Conservation (phyloP, 2,797 vertebrate species). For the Petrocephalus schoutedeni region DNA sequence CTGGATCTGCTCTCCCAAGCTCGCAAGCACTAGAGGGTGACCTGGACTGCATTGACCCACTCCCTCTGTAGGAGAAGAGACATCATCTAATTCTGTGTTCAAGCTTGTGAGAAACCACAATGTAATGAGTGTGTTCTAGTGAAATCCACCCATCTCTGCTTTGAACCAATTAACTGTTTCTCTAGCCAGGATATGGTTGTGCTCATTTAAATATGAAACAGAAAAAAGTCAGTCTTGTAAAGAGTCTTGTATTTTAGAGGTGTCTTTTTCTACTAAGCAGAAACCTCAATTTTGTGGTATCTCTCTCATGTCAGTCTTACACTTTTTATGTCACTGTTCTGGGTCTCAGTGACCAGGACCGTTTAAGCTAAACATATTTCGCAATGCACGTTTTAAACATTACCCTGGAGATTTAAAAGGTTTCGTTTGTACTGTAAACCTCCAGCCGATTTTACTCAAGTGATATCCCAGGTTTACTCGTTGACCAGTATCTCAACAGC, state of each 20-base stretch:
- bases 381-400: constrained; percentile 6
- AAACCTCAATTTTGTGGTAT: constrained; percentile 5
- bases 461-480: not conserved
- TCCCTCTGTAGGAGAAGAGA: not conserved
- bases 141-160: constrained; percentile 25
- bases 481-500: not conserved
- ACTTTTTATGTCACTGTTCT: not conserved
- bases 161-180: constrained; percentile 12
- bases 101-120: constrained; percentile 56
- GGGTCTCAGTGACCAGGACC: not conserved
- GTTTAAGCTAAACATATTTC: constrained; percentile 12
- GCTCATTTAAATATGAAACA: constrained; percentile 26
- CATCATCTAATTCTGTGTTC: constrained; percentile 22
- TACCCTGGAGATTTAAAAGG: not conserved
- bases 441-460: not conserved
- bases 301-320: not conserved
- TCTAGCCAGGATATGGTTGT: constrained; percentile 26
- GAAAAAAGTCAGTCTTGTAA: not conserved
- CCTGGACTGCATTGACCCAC: constrained; percentile 9
- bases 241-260: constrained; percentile 14
- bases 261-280: constrained; percentile 10
- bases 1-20: not conserved
- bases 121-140: constrained; percentile 39
- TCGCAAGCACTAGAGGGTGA: constrained; percentile 33
- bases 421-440: not conserved